phyloP scores from a whole-genome alignment of 2,888 invertebrate species.

The Colletes collaris region DNA sequence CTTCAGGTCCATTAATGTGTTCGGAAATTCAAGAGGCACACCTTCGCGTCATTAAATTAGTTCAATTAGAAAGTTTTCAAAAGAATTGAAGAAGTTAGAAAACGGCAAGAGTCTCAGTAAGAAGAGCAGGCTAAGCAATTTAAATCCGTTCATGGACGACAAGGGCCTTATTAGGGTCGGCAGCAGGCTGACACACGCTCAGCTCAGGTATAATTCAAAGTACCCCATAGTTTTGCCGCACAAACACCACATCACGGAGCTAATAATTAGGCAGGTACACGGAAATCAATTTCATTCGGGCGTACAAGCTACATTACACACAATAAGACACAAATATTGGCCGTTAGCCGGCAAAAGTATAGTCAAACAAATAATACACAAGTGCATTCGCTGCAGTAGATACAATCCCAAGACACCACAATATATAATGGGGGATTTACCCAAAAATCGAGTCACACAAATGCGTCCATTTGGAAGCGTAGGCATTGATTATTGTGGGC shows the following conservation, averaged over 20 bases:
- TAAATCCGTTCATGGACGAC: slow-evolving; percentile 11
- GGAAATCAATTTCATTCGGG: not conserved
- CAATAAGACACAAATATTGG: slow-evolving; percentile 16
- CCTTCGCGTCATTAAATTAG: not conserved
- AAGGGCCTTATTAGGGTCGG: not conserved
- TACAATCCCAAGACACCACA: not conserved
- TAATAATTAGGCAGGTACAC: not conserved
- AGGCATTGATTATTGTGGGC: not conserved
- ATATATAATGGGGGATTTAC: slow-evolving; percentile 1
- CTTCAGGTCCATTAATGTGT: not conserved
- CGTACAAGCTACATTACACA: not conserved
- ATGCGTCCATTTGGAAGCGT: not conserved
- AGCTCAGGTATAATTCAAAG: not conserved
- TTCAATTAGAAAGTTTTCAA: not conserved
- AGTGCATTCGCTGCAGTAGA: slow-evolving; percentile 3
- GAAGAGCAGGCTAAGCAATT: not conserved
- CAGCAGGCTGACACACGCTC: not conserved
- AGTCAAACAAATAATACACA: not conserved
- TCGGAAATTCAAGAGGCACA: not conserved
- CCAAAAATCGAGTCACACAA: not conserved
- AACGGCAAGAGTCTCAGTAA: not conserved
- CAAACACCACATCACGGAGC: not conserved
- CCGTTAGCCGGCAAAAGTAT: not conserved
- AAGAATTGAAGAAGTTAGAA: not conserved
- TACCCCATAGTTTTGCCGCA: not conserved